Evolutionary conservation across 1,140 invertebrate species (phyloP).

Genomic region (Formica exsecta): DNA sequence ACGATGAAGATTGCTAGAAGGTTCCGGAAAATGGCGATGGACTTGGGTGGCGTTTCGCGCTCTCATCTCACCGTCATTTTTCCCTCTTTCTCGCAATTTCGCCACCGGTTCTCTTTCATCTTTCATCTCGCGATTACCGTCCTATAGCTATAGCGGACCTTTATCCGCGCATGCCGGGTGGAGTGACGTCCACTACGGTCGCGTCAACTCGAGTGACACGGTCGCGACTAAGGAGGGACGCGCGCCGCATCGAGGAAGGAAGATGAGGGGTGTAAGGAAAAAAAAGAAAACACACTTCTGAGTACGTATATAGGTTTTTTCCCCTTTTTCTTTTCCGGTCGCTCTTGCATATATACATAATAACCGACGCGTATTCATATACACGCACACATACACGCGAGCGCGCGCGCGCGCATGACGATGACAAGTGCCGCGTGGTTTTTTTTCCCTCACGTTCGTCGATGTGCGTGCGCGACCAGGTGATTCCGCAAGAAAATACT

Average conservation of each 20-base stretch:
- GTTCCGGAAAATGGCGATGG: not conserved
- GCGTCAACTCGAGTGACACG: constrained; percentile 25
- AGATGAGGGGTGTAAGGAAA: constrained; percentile 70
- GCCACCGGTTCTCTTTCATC: not conserved
- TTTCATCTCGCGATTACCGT: not conserved
- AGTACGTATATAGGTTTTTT: not conserved
- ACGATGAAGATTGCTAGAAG: not conserved
- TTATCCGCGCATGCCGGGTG: constrained; percentile 35
- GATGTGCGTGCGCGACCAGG: constrained; percentile 31
- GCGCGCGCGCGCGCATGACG: too few species aligned
- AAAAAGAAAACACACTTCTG: constrained; percentile 65
- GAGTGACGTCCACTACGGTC: not conserved
- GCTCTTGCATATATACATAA: not conserved
- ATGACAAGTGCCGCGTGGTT: not conserved
- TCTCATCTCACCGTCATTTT: too few species aligned
- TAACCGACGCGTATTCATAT: not conserved
- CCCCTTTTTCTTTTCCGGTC: not conserved
- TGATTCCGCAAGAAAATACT: constrained; percentile 50
- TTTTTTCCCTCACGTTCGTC: not conserved
- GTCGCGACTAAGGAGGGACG: not conserved
- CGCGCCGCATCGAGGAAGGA: constrained; percentile 32
- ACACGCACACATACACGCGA: too few species aligned
- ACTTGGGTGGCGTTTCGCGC: not conserved
- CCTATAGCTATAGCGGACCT: constrained; percentile 29
- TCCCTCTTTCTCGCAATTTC: not conserved